Conservation (phyloP, 2,888 invertebrate species). For the Nomada ferruginata region DNA sequence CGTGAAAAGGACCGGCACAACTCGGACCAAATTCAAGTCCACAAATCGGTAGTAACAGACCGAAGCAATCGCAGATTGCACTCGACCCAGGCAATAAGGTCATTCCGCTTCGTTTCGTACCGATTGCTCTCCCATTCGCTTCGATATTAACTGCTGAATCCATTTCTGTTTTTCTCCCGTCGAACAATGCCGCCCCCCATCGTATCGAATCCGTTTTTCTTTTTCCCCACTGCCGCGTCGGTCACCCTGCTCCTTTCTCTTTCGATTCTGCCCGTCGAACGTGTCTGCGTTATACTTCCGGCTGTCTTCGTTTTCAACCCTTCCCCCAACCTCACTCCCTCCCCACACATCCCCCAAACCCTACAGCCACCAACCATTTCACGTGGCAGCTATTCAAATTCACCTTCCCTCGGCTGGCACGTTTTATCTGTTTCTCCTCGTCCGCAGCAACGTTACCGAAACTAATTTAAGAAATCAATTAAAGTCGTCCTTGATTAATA, state of each 20-base stretch:
- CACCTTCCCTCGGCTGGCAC: constrained; percentile 32
- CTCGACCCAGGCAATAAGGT: constrained; percentile 76
- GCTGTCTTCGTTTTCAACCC: constrained; percentile 9
- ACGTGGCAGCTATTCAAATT: constrained; percentile 51
- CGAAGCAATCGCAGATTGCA: constrained; percentile 51
- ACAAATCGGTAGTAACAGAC: constrained; percentile 47
- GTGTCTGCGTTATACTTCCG: constrained; percentile 9
- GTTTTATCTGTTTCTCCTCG: constrained; percentile 15
- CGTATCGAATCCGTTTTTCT: constrained; percentile 40
- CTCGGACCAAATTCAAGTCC: constrained; percentile 19
- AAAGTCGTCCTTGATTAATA: constrained; percentile 46
- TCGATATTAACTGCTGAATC: constrained; percentile 77
- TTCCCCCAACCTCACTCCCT: neutral
- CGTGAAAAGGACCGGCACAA: constrained; percentile 1
- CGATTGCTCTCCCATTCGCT: constrained; percentile 78
- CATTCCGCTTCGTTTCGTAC: constrained; percentile 79
- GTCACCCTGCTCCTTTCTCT: neutral
- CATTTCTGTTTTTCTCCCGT: constrained; percentile 70
- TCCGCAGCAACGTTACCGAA: constrained; percentile 15
- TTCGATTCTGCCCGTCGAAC: constrained; percentile 2
- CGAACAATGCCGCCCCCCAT: constrained; percentile 45
- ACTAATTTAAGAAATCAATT: constrained; percentile 64
- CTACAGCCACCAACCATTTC: neutral
- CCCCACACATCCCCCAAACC: no score
- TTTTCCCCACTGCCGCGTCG: neutral